These are phyloP conservation scores for Anticlea derivata DNA, from an alignment of 2,888 invertebrate species.

Conservation along the genomic window DNA sequence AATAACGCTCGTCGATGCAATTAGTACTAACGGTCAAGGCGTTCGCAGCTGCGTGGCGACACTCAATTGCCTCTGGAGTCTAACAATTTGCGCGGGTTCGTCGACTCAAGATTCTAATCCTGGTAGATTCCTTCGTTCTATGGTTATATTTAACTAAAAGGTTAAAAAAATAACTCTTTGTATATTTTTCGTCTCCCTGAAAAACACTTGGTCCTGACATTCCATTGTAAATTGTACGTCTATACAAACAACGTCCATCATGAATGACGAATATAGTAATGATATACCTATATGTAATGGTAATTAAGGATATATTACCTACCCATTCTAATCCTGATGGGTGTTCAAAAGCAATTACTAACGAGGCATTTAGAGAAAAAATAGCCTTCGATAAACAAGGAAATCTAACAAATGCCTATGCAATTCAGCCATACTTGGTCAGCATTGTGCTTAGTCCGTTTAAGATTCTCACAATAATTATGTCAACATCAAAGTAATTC, in stretches of 20 bases:
- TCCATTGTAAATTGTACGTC: too few relatives aligned
- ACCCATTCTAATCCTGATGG: background rate
- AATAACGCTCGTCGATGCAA: conserved; percentile 60
- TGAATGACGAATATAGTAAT: too few relatives aligned
- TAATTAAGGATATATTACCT: too few relatives aligned
- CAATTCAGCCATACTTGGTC: conserved; percentile 53
- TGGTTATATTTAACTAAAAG: background rate
- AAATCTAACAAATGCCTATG: conserved; percentile 50
- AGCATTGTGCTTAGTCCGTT: conserved; percentile 53
- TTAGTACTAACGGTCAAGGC: conserved; percentile 61
- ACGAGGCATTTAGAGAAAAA: conserved; percentile 36
- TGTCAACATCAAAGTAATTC: conserved; percentile 48
- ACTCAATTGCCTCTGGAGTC: conserved; percentile 60
- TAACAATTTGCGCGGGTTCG: conserved; percentile 70
- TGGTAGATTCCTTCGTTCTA: background rate
- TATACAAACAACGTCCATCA: too few relatives aligned
- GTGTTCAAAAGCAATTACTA: conserved; percentile 12
- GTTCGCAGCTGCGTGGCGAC: conserved; percentile 59
- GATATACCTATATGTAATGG: too few relatives aligned
- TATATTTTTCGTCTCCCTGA: too few relatives aligned
- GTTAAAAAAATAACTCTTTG: background rate
- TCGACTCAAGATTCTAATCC: conserved; percentile 44
- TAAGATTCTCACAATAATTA: conserved; percentile 76
- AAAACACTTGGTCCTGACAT: too few relatives aligned
- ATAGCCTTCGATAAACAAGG: conserved; percentile 47